These are phyloP conservation scores for Vanessa tameamea DNA, from an alignment of 1,140 invertebrate species.

Conservation along the genomic window DNA sequence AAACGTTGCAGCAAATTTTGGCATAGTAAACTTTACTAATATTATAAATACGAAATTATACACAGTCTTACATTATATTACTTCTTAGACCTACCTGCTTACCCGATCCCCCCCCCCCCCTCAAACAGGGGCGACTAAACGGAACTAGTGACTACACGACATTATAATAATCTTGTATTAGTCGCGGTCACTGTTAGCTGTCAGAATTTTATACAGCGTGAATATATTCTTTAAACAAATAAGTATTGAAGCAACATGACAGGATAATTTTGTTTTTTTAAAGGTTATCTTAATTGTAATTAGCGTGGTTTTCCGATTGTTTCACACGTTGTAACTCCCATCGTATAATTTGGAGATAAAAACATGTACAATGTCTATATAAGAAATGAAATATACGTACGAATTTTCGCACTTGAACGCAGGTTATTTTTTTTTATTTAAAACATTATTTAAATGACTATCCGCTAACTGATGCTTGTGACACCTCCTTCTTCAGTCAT, in stretches of 20 bases:
- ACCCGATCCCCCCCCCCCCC: no score
- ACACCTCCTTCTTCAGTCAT: no score
- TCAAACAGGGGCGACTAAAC: no score
- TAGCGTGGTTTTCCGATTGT: conserved; percentile 34
- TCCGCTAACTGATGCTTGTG: no score
- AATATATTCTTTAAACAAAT: conserved; percentile 6
- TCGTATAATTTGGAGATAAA: conserved; percentile 8
- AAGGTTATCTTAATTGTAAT: conserved; percentile 37
- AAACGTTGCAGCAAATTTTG: no score
- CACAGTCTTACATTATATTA: no score
- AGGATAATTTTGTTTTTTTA: conserved; percentile 37
- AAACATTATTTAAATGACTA: background rate
- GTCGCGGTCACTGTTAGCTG: background rate
- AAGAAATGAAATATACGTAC: background rate
- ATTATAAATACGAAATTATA: no score
- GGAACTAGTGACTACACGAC: no score
- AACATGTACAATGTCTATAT: background rate
- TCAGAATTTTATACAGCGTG: conserved; percentile 1
- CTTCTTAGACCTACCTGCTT: no score
- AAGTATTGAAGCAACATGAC: conserved; percentile 40
- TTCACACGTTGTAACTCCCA: conserved; percentile 36
- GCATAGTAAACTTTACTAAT: no score
- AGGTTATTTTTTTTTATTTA: background rate
- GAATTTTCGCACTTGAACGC: background rate
- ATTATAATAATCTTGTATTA: background rate